phyloP scores from a whole-genome alignment of 1,140 invertebrate species.

The Hermetia illucens region DNA sequence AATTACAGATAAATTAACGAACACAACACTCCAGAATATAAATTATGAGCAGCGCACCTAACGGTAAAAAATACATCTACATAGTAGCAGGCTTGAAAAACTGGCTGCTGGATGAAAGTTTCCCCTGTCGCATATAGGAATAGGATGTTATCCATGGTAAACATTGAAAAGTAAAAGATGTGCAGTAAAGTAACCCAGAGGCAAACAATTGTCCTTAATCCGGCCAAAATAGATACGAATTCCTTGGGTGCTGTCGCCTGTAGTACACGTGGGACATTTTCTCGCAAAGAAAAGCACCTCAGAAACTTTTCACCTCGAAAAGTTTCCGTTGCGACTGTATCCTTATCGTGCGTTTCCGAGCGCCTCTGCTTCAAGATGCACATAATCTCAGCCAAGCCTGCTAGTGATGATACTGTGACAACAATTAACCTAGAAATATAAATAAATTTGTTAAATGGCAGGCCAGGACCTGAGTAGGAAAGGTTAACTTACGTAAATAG shows the following conservation, averaged over 20 bases:
- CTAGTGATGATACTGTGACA: too few relatives aligned
- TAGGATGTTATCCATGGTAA: slow-evolving; percentile 9
- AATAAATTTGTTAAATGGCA: too few relatives aligned
- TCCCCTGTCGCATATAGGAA: slow-evolving; percentile 10
- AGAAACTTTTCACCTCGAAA: slow-evolving; percentile 10
- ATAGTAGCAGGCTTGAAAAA: slow-evolving; percentile 11
- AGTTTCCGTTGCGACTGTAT: too few relatives aligned
- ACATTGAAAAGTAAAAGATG: slow-evolving; percentile 12
- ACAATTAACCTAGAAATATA: too few relatives aligned
- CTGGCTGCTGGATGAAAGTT: slow-evolving; percentile 7
- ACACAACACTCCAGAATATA: too few relatives aligned
- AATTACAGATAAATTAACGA: not conserved
- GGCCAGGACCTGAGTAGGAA: too few relatives aligned
- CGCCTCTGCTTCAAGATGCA: too few relatives aligned
- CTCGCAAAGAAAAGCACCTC: slow-evolving; percentile 7
- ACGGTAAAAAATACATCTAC: slow-evolving; percentile 13
- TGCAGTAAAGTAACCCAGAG: slow-evolving; percentile 12
- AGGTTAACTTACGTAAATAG: too few relatives aligned
- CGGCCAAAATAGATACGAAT: slow-evolving; percentile 9
- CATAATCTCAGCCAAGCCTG: too few relatives aligned
- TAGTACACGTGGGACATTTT: slow-evolving; percentile 6
- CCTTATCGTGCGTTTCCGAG: too few relatives aligned
- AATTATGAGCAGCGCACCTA: slow-evolving; percentile 6
- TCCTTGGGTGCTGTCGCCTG: slow-evolving; percentile 4
- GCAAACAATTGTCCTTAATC: slow-evolving; percentile 9